These are phyloP conservation scores for Accipiter minullus DNA, from an alignment of 2,797 vertebrate genomes.

Conservation along the genomic window DNA sequence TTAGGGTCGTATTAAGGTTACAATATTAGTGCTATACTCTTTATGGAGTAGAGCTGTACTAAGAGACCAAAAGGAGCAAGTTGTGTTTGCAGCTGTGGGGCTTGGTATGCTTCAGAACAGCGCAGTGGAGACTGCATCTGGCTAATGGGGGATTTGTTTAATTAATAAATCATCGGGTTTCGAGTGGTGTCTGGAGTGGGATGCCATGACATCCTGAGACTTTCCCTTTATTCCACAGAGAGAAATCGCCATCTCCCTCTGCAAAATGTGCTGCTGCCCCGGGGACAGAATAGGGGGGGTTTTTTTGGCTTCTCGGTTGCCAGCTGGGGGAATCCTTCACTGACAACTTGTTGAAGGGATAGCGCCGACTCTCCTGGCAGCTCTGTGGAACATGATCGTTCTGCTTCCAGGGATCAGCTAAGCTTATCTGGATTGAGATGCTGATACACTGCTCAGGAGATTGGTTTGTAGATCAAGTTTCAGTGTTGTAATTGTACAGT, in stretches of 20 bases:
- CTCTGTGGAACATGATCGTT: background rate
- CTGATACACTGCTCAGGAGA: background rate
- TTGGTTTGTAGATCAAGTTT: background rate
- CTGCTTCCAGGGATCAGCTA: background rate
- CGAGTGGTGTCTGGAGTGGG: background rate
- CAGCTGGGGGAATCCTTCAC: background rate
- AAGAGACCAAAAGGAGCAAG: background rate
- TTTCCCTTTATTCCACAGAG: background rate
- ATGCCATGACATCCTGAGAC: background rate
- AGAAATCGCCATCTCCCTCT: background rate
- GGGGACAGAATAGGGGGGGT: background rate
- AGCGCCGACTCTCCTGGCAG: background rate
- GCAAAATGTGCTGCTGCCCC: background rate
- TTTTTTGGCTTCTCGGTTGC: background rate
- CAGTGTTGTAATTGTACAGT: background rate
- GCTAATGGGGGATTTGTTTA: background rate
- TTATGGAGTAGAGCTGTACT: background rate
- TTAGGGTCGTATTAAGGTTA: background rate
- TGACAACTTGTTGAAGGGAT: background rate
- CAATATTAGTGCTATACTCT: background rate
- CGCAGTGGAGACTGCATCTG: background rate
- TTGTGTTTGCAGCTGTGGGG: background rate
- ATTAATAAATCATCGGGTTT: background rate
- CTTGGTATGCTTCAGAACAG: fast-evolving
- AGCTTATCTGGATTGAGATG: background rate